These are phyloP conservation scores for Brachionus calyciflorus DNA, from an alignment of 1,140 invertebrate species.

Conservation along the genomic window DNA sequence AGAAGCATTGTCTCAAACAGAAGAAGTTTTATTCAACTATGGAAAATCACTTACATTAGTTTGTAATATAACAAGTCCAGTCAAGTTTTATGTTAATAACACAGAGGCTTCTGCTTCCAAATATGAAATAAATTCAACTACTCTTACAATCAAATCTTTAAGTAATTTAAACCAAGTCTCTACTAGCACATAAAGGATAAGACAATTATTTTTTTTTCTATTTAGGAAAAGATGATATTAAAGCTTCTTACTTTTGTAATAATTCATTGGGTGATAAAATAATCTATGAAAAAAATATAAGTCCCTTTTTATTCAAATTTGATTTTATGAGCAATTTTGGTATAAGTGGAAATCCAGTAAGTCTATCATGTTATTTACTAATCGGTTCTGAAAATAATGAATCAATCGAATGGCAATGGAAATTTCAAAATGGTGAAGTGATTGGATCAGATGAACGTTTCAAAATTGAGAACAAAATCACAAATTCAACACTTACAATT, in stretches of 20 bases:
- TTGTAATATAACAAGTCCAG: background rate
- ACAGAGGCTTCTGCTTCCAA: background rate
- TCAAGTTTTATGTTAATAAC: conserved; percentile 5
- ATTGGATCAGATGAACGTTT: background rate
- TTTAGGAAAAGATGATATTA: background rate
- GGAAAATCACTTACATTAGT: background rate
- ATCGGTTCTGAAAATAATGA: conserved; percentile 1
- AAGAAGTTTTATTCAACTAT: background rate
- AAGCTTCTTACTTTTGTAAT: background rate
- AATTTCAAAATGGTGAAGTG: background rate
- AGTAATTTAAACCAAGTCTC: background rate
- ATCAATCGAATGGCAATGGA: conserved; percentile 17
- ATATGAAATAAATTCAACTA: background rate
- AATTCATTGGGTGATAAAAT: background rate
- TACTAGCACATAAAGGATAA: background rate
- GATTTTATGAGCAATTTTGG: background rate
- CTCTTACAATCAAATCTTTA: background rate
- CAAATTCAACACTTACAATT: conserved; percentile 4
- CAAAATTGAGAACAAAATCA: background rate
- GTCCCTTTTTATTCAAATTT: background rate
- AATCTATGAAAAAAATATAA: background rate
- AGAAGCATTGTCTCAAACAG: background rate
- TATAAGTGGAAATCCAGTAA: background rate
- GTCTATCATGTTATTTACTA: conserved; percentile 1
- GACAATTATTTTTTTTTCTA: background rate